Conservation (phyloP, 2,113 vertebrate genomes). For the Alosa alosa region DNA sequence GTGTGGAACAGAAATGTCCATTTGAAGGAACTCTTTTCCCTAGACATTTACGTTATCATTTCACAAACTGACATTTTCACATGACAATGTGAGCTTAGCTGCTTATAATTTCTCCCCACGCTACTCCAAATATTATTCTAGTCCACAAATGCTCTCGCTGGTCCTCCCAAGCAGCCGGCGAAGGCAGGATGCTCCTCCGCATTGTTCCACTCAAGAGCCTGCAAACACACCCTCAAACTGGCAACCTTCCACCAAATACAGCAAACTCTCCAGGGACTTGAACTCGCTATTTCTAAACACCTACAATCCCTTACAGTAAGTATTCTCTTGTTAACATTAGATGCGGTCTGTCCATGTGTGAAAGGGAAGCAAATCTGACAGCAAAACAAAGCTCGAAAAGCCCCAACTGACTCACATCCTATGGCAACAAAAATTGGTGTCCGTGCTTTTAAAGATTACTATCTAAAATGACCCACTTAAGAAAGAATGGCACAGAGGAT, state of each 20-base stretch:
- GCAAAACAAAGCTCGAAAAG: conserved; percentile 7
- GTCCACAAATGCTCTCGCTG: conserved; percentile 31
- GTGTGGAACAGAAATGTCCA: neutral
- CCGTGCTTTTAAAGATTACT: neutral
- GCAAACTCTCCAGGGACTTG: conserved; percentile 29
- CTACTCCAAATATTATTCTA: conserved; percentile 56
- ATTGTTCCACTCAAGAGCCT: conserved; percentile 43
- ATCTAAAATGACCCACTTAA: neutral
- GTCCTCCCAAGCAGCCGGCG: conserved; percentile 40
- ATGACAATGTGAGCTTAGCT: conserved; percentile 46
- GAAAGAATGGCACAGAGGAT: neutral
- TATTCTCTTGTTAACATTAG: neutral
- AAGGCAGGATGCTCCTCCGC: conserved; percentile 44
- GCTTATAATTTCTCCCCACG: conserved; percentile 39
- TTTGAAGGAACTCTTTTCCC: neutral
- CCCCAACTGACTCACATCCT: conserved; percentile 36
- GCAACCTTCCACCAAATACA: conserved; percentile 40
- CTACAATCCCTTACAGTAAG: neutral
- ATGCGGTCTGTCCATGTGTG: neutral
- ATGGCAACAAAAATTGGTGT: neutral
- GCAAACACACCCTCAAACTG: conserved; percentile 49
- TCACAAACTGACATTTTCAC: neutral
- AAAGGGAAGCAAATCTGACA: neutral
- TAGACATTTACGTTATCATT: neutral
- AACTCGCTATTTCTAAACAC: neutral